Conservation (phyloP, 64 coral and sea anemone species). For the Acropora tenuis region DNA sequence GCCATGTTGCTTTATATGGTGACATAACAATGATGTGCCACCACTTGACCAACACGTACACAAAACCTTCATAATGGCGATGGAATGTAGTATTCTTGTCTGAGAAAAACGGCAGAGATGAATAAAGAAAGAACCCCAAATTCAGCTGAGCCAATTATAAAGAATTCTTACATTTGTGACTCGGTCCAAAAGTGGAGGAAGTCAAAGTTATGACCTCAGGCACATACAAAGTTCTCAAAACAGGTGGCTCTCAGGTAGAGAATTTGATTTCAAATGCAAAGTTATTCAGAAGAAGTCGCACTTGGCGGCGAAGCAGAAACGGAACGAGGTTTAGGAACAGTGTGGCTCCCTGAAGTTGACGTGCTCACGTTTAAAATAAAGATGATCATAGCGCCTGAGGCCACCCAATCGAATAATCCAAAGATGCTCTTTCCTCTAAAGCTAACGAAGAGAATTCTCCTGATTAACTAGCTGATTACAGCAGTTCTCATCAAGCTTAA, state of each 20-base stretch:
- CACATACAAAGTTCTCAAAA: constrained; percentile 31
- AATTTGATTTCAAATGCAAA: neutral
- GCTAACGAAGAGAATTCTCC: constrained; percentile 41
- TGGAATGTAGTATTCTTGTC: too few species aligned
- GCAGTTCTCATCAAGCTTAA: constrained; percentile 34
- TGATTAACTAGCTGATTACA: constrained; percentile 29
- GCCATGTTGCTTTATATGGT: too few species aligned
- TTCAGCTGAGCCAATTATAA: too few species aligned
- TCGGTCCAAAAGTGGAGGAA: constrained; percentile 3
- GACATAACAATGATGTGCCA: too few species aligned
- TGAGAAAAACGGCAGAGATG: too few species aligned
- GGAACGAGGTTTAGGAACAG: constrained; percentile 47
- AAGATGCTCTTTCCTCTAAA: neutral
- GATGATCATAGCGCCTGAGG: neutral
- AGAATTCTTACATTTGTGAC: too few species aligned
- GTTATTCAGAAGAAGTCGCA: neutral
- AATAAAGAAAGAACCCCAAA: too few species aligned
- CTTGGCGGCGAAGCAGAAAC: neutral
- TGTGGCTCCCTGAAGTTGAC: constrained; percentile 17
- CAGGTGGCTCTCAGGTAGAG: neutral
- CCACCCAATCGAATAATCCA: neutral
- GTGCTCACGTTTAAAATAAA: constrained; percentile 45
- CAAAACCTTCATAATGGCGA: too few species aligned
- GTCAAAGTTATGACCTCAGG: constrained; percentile 8
- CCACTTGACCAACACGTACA: too few species aligned